A percentile compares a stretch with the other conserved stretches of the same genome.
Conservation (phyloP, 2,797 vertebrate species). For the Sorex maritimensis region DNA sequence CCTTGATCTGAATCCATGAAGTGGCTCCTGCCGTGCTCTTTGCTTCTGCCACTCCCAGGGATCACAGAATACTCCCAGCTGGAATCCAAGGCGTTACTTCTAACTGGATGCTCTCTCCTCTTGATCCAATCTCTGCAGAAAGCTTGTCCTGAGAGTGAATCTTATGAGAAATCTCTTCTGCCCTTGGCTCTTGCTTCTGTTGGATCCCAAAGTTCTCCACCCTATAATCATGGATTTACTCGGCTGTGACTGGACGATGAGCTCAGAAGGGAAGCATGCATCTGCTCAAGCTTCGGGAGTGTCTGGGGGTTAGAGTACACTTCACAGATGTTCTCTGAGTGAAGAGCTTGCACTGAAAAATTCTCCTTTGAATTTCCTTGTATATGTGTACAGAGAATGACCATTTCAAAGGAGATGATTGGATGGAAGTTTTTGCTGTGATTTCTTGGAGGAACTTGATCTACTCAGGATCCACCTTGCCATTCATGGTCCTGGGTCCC, state of each 20-base stretch:
- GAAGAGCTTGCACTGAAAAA: background rate
- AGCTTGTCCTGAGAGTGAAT: background rate
- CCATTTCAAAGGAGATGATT: background rate
- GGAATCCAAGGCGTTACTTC: background rate
- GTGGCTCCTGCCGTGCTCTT: no score
- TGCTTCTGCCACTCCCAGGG: accelerated
- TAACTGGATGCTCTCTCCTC: accelerated
- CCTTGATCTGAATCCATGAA: background rate
- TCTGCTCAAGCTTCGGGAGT: accelerated
- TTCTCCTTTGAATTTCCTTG: accelerated
- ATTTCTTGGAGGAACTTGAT: no score
- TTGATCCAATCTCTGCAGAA: background rate
- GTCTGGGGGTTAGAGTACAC: accelerated
- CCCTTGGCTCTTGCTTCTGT: accelerated
- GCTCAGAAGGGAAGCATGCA: accelerated
- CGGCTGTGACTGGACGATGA: accelerated
- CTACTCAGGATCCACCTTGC: no score
- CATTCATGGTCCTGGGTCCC: no score
- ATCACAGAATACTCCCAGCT: accelerated
- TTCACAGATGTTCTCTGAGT: background rate
- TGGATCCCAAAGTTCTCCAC: accelerated
- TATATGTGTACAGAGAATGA: background rate
- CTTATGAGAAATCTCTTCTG: background rate
- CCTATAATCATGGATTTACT: background rate
- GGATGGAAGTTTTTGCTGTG: background rate